These are phyloP conservation scores for Haliclystus octoradiatus DNA, from an alignment of 30 jellyfish, hydroid and myxozoan species.

Conservation along the genomic window DNA sequence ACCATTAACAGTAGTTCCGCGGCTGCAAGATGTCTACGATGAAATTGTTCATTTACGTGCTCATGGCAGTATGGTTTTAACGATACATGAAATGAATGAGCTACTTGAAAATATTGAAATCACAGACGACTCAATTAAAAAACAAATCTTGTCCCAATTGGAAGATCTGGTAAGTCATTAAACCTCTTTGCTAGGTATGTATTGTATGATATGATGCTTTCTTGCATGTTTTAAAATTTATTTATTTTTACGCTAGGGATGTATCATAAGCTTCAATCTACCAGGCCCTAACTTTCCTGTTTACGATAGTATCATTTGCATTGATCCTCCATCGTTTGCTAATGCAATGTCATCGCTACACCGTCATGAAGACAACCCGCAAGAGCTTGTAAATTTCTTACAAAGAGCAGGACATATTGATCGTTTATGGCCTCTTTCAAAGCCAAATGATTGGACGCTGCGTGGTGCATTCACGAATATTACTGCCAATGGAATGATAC, in stretches of 20 bases:
- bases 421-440: conserved; percentile 71
- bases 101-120: conserved; percentile 47
- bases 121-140: conserved; percentile 33
- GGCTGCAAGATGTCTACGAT: conserved; percentile 47
- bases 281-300: conserved; percentile 52
- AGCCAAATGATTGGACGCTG: conserved; percentile 98
- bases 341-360: conserved; percentile 72
- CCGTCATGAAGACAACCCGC: conserved; percentile 84
- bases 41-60: conserved; percentile 45
- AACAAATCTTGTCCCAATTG: conserved; percentile 49
- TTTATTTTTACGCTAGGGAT: conserved; percentile 35
- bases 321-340: conserved; percentile 87
- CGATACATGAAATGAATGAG: conserved; percentile 33
- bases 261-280: conserved; percentile 60
- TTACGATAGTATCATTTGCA: conserved; percentile 49
- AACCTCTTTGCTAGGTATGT: not conserved
- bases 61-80: conserved; percentile 44
- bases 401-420: conserved; percentile 67
- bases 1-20: conserved; percentile 27
- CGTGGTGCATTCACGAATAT: conserved; percentile 80
- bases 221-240: not conserved
- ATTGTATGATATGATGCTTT: no score
- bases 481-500: conserved; percentile 75
- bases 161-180: conserved; percentile 50
- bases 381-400: conserved; percentile 61